These are phyloP conservation scores for Oenanthe melanoleuca DNA, from an alignment of 2,113 vertebrate genomes.

Conservation along the genomic window DNA sequence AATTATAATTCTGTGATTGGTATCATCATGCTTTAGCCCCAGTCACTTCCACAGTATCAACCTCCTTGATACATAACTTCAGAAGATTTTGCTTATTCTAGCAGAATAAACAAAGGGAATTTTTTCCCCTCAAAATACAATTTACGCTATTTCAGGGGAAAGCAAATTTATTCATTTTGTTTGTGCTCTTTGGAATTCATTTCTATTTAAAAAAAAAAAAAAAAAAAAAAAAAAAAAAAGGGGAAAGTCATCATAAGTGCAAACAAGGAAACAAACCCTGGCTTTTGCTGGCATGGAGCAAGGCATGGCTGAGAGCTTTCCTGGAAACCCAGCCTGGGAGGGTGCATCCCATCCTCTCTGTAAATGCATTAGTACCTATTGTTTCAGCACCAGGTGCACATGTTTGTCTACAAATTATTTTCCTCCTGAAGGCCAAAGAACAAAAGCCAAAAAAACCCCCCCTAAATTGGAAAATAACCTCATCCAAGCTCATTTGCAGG, in stretches of 20 bases:
- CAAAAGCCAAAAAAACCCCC: slow-evolving; percentile 27
- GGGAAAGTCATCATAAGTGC: not conserved
- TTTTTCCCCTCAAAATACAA: not conserved
- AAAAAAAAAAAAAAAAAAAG: too few relatives aligned
- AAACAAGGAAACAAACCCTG: not conserved
- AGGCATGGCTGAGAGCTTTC: slow-evolving; percentile 36
- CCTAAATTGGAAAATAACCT: slow-evolving; percentile 47
- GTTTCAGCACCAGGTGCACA: slow-evolving; percentile 67
- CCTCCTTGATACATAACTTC: not conserved
- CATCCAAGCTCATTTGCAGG: slow-evolving; percentile 36
- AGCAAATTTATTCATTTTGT: not conserved
- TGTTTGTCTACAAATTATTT: slow-evolving; percentile 66
- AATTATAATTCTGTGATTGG: not conserved
- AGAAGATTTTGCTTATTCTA: not conserved
- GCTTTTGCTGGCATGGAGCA: slow-evolving; percentile 13
- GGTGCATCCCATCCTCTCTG: slow-evolving; percentile 34
- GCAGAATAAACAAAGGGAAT: not conserved
- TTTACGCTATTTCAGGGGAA: not conserved
- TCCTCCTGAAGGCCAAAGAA: slow-evolving; percentile 61
- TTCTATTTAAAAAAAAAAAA: not conserved
- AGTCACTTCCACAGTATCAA: not conserved
- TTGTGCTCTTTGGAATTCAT: not conserved
- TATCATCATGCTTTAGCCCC: not conserved
- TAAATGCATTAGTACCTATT: slow-evolving; percentile 48
- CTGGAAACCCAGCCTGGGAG: slow-evolving; percentile 42